These are phyloP conservation scores for Andricus curvator DNA, from an alignment of 2,888 invertebrate species.

Conservation along the genomic window DNA sequence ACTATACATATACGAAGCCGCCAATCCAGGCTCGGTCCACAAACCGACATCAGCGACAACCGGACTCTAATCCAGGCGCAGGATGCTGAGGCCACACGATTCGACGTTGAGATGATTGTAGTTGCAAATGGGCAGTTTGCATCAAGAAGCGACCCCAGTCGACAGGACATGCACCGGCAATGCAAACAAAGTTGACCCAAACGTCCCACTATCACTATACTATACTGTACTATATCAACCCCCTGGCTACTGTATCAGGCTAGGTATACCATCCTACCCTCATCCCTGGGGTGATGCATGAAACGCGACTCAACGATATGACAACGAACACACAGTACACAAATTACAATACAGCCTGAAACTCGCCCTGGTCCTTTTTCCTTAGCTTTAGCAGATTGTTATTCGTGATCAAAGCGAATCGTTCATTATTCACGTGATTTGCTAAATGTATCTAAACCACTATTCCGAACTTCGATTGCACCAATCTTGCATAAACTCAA, in stretches of 20 bases:
- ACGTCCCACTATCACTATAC: slow-evolving; percentile 60
- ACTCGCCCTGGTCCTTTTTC: slow-evolving; percentile 26
- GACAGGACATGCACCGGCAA: slow-evolving; percentile 71
- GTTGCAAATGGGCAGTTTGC: slow-evolving; percentile 78
- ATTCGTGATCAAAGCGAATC: slow-evolving; percentile 28
- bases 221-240: slow-evolving; percentile 10
- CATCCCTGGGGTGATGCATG: slow-evolving; percentile 37
- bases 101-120: slow-evolving; percentile 76
- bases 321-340: slow-evolving; percentile 20
- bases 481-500: too few species aligned
- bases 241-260: slow-evolving; percentile 10
- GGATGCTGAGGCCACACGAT: slow-evolving; percentile 57
- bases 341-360: slow-evolving; percentile 39
- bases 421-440: slow-evolving; percentile 5
- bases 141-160: slow-evolving; percentile 71
- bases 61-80: slow-evolving; percentile 47
- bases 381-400: slow-evolving; percentile 22
- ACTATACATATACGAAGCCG: slow-evolving; percentile 12
- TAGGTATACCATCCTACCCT: slow-evolving; percentile 12
- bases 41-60: slow-evolving; percentile 48
- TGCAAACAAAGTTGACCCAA: slow-evolving; percentile 76
- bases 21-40: slow-evolving; percentile 50
- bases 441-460: not conserved
- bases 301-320: slow-evolving; percentile 32
- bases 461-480: not conserved